phyloP scores from a whole-genome alignment of 1,140 invertebrate species.

The Lutraria rhynchaena region DNA sequence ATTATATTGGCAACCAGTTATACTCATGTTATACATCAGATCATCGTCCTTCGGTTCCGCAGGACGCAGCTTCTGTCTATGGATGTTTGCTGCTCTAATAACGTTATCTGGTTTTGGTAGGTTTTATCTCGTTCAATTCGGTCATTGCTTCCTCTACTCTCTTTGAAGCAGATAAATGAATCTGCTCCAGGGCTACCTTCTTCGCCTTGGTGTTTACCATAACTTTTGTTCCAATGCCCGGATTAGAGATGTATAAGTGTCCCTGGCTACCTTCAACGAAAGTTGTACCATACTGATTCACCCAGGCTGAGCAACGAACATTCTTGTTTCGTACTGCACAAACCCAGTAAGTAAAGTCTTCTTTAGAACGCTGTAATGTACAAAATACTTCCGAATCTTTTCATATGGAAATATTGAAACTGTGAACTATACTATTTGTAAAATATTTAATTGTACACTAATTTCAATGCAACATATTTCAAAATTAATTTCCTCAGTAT shows the following conservation, averaged over 20 bases:
- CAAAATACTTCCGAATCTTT: no score
- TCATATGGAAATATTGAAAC: no score
- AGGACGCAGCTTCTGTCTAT: conserved; percentile 6
- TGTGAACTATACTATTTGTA: no score
- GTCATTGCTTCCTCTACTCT: neutral
- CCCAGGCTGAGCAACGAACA: conserved; percentile 6
- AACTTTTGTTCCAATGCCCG: neutral
- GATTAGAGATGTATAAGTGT: neutral
- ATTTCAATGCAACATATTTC: no score
- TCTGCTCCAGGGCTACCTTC: neutral
- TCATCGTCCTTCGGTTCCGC: neutral
- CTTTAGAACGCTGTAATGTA: neutral
- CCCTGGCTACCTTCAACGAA: conserved; percentile 6
- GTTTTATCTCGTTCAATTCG: no score
- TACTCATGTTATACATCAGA: no score
- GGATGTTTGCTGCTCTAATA: conserved; percentile 10
- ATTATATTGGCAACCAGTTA: no score
- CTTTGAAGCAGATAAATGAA: neutral
- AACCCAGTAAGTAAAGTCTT: neutral
- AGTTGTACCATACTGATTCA: neutral
- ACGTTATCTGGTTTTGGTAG: conserved; percentile 1
- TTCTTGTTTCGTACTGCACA: neutral
- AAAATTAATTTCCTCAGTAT: no score
- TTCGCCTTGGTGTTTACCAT: neutral
- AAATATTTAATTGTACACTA: no score